phyloP scores from a whole-genome alignment of 2,888 invertebrate species.

The Macrophya alboannulata region DNA sequence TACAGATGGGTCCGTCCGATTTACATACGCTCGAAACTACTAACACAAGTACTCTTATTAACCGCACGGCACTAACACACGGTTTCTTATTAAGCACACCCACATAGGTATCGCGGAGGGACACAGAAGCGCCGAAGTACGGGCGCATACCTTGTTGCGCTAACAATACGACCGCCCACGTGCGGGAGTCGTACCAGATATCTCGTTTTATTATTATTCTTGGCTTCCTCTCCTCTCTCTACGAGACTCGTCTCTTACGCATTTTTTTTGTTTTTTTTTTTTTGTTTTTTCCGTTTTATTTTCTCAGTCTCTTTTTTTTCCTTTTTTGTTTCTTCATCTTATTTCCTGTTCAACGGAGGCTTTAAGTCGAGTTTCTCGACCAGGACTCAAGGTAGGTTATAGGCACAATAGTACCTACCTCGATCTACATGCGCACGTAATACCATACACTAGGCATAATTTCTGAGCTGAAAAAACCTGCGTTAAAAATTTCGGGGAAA shows the following conservation, averaged over 20 bases:
- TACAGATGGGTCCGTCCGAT: slow-evolving; percentile 67
- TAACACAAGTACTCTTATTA: slow-evolving; percentile 68
- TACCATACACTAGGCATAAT: not conserved
- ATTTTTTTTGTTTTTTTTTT: slow-evolving; percentile 50
- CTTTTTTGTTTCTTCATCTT: slow-evolving; percentile 32
- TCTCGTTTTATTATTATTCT: slow-evolving; percentile 78
- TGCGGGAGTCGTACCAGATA: slow-evolving; percentile 71
- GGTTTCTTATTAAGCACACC: slow-evolving; percentile 71
- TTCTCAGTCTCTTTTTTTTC: slow-evolving; percentile 15
- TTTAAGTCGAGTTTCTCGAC: slow-evolving; percentile 35
- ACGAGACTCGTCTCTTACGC: slow-evolving; percentile 59
- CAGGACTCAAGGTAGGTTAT: not conserved
- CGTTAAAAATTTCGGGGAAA: not conserved
- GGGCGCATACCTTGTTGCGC: slow-evolving; percentile 77
- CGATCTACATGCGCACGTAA: slow-evolving; percentile 8
- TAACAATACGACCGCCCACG: slow-evolving; percentile 79
- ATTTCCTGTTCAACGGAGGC: slow-evolving; percentile 50
- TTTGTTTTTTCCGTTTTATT: slow-evolving; percentile 4
- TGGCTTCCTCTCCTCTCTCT: slow-evolving; percentile 62
- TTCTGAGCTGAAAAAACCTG: not conserved
- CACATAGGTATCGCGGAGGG: slow-evolving; percentile 57
- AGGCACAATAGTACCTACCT: not conserved
- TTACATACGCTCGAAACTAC: slow-evolving; percentile 67
- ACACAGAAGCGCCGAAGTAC: slow-evolving; percentile 75
- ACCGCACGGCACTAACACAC: slow-evolving; percentile 70